Evolutionary conservation across 2,113 vertebrate species (phyloP), one percentile per base, ranked within the genome.

Genomic region (Chaetops frenatus): DNA sequence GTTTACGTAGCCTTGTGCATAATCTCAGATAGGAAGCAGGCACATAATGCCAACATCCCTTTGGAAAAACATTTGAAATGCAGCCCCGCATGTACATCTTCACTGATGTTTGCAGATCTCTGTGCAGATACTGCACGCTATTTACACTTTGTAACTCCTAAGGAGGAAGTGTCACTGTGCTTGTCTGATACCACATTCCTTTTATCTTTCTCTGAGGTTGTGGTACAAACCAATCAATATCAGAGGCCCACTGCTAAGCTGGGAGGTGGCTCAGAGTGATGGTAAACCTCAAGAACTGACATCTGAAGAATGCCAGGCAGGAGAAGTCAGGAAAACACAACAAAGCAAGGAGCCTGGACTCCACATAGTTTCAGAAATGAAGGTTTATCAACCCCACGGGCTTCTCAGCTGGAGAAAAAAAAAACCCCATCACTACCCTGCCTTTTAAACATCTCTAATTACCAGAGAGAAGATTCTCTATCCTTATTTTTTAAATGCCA

Each of bases 401-500:
- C n/a, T n/a, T n/a, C 2, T 84, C 38, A 78, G 9, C 31, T 54
- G 35, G n/a, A 79, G 14, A 27, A 66, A 70, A 44, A 48, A 2
- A 2, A 0, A 0, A 3, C 29, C 2, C 4, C n/a, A 9, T 77
- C 24, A 40, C 15, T 56, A 40, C 17, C 9, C n/a, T n/a, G 3
- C 6, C 48, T 81, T 90, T 56, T 81, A 58, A 78, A 71, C 6
- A 4, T 53, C 24, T 56, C 1, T 1, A 35, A 29, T 71, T 40
- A 58, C 12, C 8, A 61, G 12, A 38, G 0, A 70, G 56, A 81
- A n/a, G 13, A 89, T 76, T 82, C 15, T 65, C 50, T 90, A 20
- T 44, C 14, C 74, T 58, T 62, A 15, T 51, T 88, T 19, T 24
- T 1, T 29, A 74, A 73, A 42, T 8, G 6, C 7, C 22, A 42